Conservation (phyloP, 2,888 invertebrate species). For the Drosophila kuntzei region DNA sequence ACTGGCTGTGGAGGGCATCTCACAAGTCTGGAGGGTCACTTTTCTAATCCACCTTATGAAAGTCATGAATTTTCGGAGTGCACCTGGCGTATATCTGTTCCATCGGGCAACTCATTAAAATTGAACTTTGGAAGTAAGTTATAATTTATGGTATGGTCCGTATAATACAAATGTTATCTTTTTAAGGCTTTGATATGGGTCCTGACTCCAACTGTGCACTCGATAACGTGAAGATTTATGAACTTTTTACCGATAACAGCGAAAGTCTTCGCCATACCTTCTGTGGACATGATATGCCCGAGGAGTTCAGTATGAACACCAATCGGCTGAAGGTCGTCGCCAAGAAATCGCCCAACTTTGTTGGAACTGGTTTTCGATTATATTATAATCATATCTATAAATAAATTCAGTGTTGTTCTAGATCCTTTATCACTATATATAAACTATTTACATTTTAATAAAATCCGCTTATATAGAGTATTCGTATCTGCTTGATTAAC, state of each 20-base stretch:
- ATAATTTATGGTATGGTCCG: not conserved
- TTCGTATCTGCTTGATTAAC: too few species aligned
- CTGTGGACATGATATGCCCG: constrained; percentile 85
- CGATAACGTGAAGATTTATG: constrained; percentile 89
- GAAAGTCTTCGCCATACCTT: constrained; percentile 83
- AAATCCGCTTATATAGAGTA: not conserved
- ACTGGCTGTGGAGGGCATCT: constrained; percentile 81
- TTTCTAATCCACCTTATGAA: constrained; percentile 89
- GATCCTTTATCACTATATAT: not conserved
- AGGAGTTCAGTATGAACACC: constrained; percentile 80
- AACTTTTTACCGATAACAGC: constrained; percentile 84
- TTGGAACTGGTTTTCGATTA: constrained; percentile 89
- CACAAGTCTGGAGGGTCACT: constrained; percentile 68
- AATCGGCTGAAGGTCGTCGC: constrained; percentile 86
- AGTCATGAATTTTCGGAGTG: constrained; percentile 87
- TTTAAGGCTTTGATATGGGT: constrained; percentile 88
- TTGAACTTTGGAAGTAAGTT: constrained; percentile 71
- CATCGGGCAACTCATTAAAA: constrained; percentile 75
- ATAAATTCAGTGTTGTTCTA: not conserved
- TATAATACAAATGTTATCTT: too few species aligned
- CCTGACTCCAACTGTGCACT: constrained; percentile 87
- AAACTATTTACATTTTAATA: not conserved
- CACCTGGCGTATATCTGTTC: constrained; percentile 88
- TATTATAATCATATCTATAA: constrained; percentile 17
- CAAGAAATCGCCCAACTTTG: constrained; percentile 89